Base-by-base conservation (phyloP, 2,888 invertebrate species). In the Apocheima hispidaria region DNA sequence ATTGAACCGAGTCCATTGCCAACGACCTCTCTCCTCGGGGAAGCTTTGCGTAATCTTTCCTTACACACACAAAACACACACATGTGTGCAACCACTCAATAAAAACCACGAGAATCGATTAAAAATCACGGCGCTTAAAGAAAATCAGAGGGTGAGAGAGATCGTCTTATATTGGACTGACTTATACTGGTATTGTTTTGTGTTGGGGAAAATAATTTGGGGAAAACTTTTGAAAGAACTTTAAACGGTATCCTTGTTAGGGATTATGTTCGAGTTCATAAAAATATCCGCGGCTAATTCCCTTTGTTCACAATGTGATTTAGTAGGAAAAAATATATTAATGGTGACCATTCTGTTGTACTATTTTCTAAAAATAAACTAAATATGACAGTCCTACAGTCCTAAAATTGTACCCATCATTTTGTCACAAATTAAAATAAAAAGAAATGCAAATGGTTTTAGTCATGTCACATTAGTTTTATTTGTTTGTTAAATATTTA, bases 1-100 rank as follows among this genome's bases (percentile, higher is more conserved):
- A 92, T 92, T 92, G 92, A 92, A 92, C 92, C 72, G 90, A 78
- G 88, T 87, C 92, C 92, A 92, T 92, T 92, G 92, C 91, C 92
- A 92, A 92, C 90, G 92, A 92, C 92, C 92, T 92, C 91, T 77
- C 83, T 90, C 86, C 88, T 90, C 87, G 86, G 90, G 89, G 88
- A 90, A 90, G 89, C 87, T 91, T 92, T 91, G 92, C 92, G 92
- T 92, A 91, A 91, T 90, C 88, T 87, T 75, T 88, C 86, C 88
- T 87, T 87, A 85, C 83, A 56, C 36, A 60, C 60, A 54, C 40
- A 56, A 35, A 52, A 50, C 18, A 59, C 62, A 61, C 48, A 41
- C 57, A 56, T 40, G 35, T 41, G 35, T 36, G 26, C 57, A 58
- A 60, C 63, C 61, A 66, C 44, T 65, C 62, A 51, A 65, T 67